Percentiles rank a stretch among this genome's conserved stretches.
Conservation (phyloP, 2,888 invertebrate genomes). For the Unio delphinus region DNA sequence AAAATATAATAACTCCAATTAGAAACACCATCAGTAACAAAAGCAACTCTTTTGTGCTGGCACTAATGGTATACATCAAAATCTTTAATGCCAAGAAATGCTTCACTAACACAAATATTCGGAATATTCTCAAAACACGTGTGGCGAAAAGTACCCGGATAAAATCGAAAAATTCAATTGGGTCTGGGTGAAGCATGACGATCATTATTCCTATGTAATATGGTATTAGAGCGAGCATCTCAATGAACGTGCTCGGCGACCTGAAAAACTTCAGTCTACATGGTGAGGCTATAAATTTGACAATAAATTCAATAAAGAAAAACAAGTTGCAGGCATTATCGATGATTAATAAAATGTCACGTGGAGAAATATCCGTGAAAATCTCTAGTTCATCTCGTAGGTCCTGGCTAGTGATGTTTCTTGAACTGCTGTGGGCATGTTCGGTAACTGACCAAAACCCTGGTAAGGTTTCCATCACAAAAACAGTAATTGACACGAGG, state of each 20-base stretch:
- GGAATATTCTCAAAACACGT: conserved; percentile 45
- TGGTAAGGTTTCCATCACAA: conserved; percentile 49
- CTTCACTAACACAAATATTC: conserved; percentile 51
- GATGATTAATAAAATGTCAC: conserved; percentile 41
- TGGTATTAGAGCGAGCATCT: conserved; percentile 43
- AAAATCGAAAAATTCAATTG: conserved; percentile 35
- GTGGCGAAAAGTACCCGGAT: conserved; percentile 44
- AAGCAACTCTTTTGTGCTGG: conserved; percentile 49
- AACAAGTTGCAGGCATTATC: conserved; percentile 48
- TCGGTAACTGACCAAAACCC: conserved; percentile 43
- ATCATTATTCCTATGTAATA: conserved; percentile 48
- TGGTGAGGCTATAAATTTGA: conserved; percentile 45
- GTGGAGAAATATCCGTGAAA: conserved; percentile 39
- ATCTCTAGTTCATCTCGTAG: conserved; percentile 45
- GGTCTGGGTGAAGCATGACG: conserved; percentile 41
- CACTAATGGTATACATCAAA: conserved; percentile 49
- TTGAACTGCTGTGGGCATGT: conserved; percentile 26
- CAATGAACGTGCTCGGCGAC: conserved; percentile 41
- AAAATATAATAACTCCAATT: conserved; percentile 50
- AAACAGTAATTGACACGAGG: conserved; percentile 45
- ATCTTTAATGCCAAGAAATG: conserved; percentile 53
- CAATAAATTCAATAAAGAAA: conserved; percentile 46
- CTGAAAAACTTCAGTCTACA: conserved; percentile 39
- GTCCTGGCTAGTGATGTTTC: conserved; percentile 41
- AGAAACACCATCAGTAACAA: conserved; percentile 44